A percentile compares a stretch with the other conserved stretches of the same genome.
Conservation (phyloP, 2,113 vertebrate species). For the Passer montanus region DNA sequence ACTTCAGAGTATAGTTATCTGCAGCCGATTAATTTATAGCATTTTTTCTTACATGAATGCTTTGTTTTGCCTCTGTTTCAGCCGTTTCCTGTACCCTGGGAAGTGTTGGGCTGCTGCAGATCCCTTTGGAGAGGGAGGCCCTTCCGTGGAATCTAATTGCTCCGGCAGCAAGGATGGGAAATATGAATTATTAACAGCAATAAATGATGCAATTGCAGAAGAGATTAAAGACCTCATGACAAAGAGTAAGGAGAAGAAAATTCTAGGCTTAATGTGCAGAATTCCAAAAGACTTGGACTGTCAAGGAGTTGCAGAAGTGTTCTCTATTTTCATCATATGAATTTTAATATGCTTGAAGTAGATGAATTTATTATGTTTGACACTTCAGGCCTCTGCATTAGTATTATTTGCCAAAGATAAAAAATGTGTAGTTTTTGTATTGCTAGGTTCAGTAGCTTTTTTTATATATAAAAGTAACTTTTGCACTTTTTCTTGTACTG, state of each 20-base stretch:
- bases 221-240: constrained; percentile 91
- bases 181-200: constrained; percentile 88
- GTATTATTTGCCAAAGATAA: background rate
- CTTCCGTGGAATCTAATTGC: constrained; percentile 67
- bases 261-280: background rate
- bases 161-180: constrained; percentile 90
- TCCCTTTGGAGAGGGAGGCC: constrained; percentile 69
- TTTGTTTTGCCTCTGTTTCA: constrained; percentile 46
- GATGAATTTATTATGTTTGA: background rate
- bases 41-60: background rate
- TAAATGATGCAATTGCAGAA: constrained; percentile 88
- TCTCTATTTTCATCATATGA: background rate
- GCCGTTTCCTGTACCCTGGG: constrained; percentile 90
- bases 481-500: constrained; percentile 9
- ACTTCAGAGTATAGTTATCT: background rate
- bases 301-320: background rate
- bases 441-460: background rate
- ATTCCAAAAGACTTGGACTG: background rate
- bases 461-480: background rate
- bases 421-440: background rate
- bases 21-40: background rate
- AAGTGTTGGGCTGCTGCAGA: constrained; percentile 80
- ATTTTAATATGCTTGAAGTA: background rate
- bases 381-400: background rate
- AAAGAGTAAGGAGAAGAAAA: constrained; percentile 75